These are phyloP conservation scores for Oriolus oriolus DNA, from an alignment of 2,113 vertebrate species.

Conservation along the genomic window DNA sequence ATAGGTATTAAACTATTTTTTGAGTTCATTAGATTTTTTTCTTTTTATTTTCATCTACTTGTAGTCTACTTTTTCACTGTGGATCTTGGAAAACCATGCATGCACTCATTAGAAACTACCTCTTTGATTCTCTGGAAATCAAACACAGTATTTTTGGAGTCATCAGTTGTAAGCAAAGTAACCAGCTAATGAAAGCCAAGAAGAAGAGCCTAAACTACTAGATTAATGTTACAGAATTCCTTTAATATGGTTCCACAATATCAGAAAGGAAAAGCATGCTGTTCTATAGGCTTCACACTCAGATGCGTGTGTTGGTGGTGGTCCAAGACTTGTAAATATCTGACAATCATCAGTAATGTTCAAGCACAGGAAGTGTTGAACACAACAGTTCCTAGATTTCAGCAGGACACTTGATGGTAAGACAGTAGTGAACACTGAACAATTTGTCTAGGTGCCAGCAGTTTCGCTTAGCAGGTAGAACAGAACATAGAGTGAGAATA, in stretches of 20 bases:
- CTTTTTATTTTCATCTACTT: neutral
- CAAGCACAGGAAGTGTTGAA: neutral
- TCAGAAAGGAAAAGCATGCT: neutral
- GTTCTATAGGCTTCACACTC: neutral
- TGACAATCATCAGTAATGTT: neutral
- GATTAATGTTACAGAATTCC: neutral
- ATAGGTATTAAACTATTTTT: neutral
- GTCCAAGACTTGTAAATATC: neutral
- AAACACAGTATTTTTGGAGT: neutral
- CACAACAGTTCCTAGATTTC: neutral
- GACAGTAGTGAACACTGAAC: neutral
- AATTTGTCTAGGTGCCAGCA: neutral
- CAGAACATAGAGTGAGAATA: neutral
- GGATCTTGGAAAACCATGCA: neutral
- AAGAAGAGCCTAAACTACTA: neutral
- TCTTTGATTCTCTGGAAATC: neutral
- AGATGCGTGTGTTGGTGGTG: neutral
- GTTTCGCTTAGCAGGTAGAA: neutral
- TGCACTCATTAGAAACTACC: neutral
- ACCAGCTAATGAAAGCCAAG: neutral
- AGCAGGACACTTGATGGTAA: neutral
- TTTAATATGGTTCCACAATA: neutral
- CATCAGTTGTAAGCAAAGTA: neutral
- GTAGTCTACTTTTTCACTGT: neutral
- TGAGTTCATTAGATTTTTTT: neutral